Percentiles rank a stretch among this genome's conserved stretches.
Evolutionary conservation across 2,797 vertebrate genomes (phyloP).

Genomic region (Synanceia verrucosa): DNA sequence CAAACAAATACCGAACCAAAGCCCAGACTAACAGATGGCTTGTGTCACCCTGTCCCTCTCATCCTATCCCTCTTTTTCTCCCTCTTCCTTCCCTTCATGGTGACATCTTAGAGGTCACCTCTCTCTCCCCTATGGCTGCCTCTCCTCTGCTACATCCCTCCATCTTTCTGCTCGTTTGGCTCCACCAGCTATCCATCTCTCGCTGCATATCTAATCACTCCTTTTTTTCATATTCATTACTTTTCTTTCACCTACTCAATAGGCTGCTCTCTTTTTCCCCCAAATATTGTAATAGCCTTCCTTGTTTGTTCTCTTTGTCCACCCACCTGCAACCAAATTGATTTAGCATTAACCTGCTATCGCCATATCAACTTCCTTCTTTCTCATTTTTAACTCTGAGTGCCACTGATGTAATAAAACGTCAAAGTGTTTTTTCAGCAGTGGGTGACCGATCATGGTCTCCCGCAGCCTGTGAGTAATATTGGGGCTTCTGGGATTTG

Average conservation of each 20-base stretch:
- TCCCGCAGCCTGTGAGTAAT: no score
- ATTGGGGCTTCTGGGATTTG: no score
- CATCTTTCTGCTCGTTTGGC: conserved; percentile 17
- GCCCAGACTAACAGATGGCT: conserved; percentile 76
- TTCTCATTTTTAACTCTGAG: background rate
- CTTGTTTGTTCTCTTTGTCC: background rate
- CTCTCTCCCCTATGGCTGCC: conserved; percentile 28
- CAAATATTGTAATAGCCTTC: background rate
- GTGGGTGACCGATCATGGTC: no score
- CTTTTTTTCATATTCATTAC: background rate
- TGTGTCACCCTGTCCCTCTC: conserved; percentile 59
- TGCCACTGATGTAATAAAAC: no score
- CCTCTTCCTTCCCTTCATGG: conserved; percentile 51
- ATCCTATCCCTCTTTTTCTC: conserved; percentile 51
- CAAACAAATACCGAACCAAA: conserved; percentile 62
- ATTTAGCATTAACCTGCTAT: background rate
- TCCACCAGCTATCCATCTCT: conserved; percentile 10
- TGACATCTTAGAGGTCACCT: conserved; percentile 71
- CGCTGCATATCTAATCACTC: conserved; percentile 14
- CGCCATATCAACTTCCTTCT: background rate
- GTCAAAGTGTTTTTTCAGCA: background rate
- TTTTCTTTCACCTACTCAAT: conserved; percentile 9
- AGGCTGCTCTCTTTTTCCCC: no score
- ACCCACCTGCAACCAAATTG: conserved; percentile 6
- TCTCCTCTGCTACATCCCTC: conserved; percentile 37